These are phyloP conservation scores for Tetraneura akinire DNA, from an alignment of 1,140 invertebrate genomes.

Conservation along the genomic window DNA sequence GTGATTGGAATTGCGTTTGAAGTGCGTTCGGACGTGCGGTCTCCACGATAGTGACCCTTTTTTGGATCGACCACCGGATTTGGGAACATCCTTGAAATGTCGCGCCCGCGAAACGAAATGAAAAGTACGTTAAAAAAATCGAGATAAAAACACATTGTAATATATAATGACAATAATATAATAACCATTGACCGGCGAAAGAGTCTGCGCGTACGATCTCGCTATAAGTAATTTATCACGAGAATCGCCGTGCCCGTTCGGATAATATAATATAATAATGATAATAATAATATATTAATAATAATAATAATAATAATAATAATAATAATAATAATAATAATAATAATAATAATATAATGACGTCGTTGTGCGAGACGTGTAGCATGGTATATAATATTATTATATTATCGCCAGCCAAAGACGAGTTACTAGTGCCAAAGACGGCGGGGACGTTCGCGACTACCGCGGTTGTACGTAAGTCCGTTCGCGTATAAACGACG, in stretches of 20 bases:
- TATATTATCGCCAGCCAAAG: no score
- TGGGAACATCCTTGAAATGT: slow-evolving; percentile 32
- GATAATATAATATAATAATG: no score
- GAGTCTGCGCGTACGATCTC: no score
- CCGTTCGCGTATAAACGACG: neutral
- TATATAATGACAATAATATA: slow-evolving; percentile 21
- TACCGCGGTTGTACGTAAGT: no score
- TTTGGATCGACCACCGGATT: slow-evolving; percentile 17
- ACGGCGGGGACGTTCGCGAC: no score
- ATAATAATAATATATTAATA: slow-evolving; percentile 18
- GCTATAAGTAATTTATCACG: no score
- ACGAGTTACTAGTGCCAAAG: neutral
- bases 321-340: neutral
- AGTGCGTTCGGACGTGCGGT: no score
- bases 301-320: slow-evolving; percentile 28
- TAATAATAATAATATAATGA: neutral
- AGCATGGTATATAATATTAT: no score
- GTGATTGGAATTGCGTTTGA: no score
- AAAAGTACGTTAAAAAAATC: neutral
- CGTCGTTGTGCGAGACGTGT: neutral
- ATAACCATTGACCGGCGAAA: neutral
- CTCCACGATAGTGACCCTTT: neutral
- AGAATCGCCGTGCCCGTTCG: no score
- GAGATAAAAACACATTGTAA: neutral
- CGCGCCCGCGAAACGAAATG: slow-evolving; percentile 1